Base-by-base conservation (phyloP, 92 coral and sea anemone species). In the Nematostella vectensis region DNA sequence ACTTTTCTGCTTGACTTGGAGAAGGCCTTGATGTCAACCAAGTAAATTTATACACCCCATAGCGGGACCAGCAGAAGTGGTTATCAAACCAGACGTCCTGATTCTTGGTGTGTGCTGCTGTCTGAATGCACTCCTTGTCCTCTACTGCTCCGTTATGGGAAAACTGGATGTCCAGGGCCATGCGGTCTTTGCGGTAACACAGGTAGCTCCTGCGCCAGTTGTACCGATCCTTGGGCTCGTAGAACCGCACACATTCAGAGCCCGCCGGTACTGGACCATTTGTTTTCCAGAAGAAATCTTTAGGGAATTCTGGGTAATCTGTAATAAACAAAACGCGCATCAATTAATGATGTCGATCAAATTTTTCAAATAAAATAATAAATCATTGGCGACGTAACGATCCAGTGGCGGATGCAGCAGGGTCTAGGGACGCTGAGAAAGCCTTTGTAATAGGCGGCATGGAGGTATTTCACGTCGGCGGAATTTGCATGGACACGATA, bases 251-350 rank as follows among this genome's bases (percentile, higher is more conserved):
- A 54, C 95, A 85, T 26, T 26, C 25, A 11, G 72, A 59, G 3
- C 55, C 27, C 2, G 61, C 10, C 9, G 57, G 54, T 0, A 58
- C 25, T 2, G 67, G 54, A 3, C 66, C 31, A 17, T 59, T 36
- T 52, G 62, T 50, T 12, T 52, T 65, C 71, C 71, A 65, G 55
- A 57, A 61, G 54, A 85, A 85, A 28, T 85, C 83, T 13, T 62
- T 48, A 22, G 95, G 88, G 29, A 80, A 85, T 39, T 67, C 43
- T 1, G 95, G 95, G 47, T 65, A 57, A 12, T 58, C 83, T 65
- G 62, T 2, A 25, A 27, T 33, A 6, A 33, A n/a, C n/a, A n/a
- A n/a, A n/a, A n/a, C n/a, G n/a, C n/a, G n/a, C 21, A 27, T 29
- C 43, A 55, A 31, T 25, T 40, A 55, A 27, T 40, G 61, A 31